Evolutionary conservation across 1,140 invertebrate species (phyloP), one percentile per base, ranked within the genome.

Genomic region (Cyclina sinensis): DNA sequence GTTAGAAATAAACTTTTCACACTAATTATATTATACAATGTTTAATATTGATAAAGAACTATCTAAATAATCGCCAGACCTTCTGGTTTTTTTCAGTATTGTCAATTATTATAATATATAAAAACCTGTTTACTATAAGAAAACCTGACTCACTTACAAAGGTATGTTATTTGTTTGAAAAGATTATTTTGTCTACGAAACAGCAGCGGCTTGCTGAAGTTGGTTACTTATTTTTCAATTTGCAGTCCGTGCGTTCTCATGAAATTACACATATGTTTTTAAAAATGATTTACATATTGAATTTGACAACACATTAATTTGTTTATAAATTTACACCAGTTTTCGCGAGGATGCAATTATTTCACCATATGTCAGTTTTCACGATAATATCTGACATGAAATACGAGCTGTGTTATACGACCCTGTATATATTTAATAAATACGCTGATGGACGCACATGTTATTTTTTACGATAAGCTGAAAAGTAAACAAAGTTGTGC

Each of bases 371-470:
- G 85, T 87, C 62, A 87, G 48, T 32, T 27, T 37, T 37, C 46
- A 39, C 30, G 84, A 86, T 76, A 86, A 62, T n/a, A 78, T 48
- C 51, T 78, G 32, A 65, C 30, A 70, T 79, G 85, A 80, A 80
- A 87, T 80, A 80, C 37, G 74, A 86, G 70, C 24, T 18, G 0
- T n/a, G 82, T 30, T 48, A 51, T 73, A 18, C 68, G 62, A 84
- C 39, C 62, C 82, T 59, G 59, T 43, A 79, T 80, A 87, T 87
- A 87, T 68, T 70, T 87, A 79, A 79, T 87, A 80, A 48, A 68
- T 16, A 4, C 62, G 85, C 32, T 87, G 85, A 87, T 35, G 59
- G 76, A 68, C 57, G 27, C 57, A 65, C 74, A 80, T 79, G 76
- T 80, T 87, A 70, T 51, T 57, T 62, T 80, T 68, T 54, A 48